Percentiles rank a stretch among this genome's conserved stretches.
phyloP scores from a whole-genome alignment of 2,113 vertebrate genomes.

The Plectropomus leopardus region DNA sequence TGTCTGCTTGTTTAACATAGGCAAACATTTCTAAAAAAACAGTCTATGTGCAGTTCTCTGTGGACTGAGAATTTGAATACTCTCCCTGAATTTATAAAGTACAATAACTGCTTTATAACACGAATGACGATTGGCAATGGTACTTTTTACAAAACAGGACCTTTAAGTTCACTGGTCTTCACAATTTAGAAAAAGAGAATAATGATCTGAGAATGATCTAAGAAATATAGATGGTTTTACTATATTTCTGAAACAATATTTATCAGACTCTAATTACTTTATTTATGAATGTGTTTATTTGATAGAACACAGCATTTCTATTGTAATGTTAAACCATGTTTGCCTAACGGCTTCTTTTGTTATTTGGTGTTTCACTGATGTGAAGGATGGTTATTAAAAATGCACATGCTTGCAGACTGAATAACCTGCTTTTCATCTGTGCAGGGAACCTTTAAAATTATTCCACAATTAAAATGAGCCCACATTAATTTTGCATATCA shows the following conservation, averaged over 20 bases:
- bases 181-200: not conserved
- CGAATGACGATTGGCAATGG: no score
- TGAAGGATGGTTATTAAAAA: not conserved
- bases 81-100: no score
- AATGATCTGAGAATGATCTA: not conserved
- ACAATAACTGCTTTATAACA: no score
- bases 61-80: no score
- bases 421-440: slow-evolving; percentile 34
- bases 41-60: no score
- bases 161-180: not conserved
- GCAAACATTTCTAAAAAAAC: no score
- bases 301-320: not conserved
- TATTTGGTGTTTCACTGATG: not conserved
- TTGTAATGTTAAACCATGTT: not conserved
- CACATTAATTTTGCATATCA: slow-evolving; percentile 8
- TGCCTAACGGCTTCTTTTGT: not conserved
- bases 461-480: slow-evolving; percentile 12
- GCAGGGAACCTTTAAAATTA: slow-evolving; percentile 1
- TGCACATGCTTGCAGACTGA: slow-evolving; percentile 4
- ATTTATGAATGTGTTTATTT: not conserved
- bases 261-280: not conserved
- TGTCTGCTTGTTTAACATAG: no score
- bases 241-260: not conserved
- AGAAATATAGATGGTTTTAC: not conserved
- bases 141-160: no score